Evolutionary conservation across 2,113 vertebrate species (phyloP).

Genomic region (Fulica atra): DNA sequence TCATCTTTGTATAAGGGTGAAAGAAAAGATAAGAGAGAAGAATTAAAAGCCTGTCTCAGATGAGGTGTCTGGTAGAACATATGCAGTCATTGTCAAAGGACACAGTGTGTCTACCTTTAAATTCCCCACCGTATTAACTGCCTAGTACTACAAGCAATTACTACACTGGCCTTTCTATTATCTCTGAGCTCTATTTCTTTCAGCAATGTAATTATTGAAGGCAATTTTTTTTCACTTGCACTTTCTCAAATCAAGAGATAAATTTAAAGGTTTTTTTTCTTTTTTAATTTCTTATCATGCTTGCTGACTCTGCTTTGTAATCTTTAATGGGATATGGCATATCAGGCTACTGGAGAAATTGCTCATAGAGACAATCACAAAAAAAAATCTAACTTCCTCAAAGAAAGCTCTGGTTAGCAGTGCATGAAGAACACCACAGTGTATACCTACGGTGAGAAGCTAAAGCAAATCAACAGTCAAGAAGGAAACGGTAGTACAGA

Average conservation of each 20-base stretch:
- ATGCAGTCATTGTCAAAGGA: constrained; percentile 24
- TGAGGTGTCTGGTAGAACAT: not conserved
- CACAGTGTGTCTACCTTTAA: constrained; percentile 39
- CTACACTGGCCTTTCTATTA: constrained; percentile 48
- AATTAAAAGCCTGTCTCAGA: not conserved
- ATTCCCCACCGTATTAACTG: constrained; percentile 34
- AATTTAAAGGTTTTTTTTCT: not conserved
- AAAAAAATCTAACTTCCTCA: constrained; percentile 8
- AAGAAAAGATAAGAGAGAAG: not conserved
- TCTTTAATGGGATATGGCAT: constrained; percentile 56
- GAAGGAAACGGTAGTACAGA: not conserved
- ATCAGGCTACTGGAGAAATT: constrained; percentile 47
- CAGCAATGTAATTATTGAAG: constrained; percentile 57
- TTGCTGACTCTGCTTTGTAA: constrained; percentile 46
- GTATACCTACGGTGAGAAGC: constrained; percentile 12
- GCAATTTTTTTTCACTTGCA: constrained; percentile 3
- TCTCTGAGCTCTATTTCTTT: constrained; percentile 49
- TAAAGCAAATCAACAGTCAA: constrained; percentile 2
- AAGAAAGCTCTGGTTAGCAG: not conserved
- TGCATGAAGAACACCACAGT: not conserved
- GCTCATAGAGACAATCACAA: not conserved
- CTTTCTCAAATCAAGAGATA: constrained; percentile 49
- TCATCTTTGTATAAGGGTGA: not conserved
- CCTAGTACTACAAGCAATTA: constrained; percentile 61
- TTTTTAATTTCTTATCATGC: constrained; percentile 6